Base-by-base conservation (phyloP, 2,797 vertebrate genomes). In the Sebastes cheni region DNA sequence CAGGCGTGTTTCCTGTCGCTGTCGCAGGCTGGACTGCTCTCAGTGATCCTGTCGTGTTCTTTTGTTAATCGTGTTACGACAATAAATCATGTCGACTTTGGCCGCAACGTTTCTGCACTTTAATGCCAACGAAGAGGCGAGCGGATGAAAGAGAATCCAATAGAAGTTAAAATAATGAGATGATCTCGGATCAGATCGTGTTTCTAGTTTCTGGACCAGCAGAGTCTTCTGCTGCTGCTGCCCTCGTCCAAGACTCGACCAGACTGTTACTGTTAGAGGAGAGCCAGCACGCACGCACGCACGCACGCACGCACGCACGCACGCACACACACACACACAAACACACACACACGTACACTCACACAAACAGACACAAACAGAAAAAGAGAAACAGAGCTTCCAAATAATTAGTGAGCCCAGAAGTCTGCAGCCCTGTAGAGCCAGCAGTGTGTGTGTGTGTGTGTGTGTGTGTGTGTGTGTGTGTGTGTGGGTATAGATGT, bases 351-450 rank as follows among this genome's bases (percentile, higher is more conserved):
- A 34, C 12, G 20, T 8, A 69, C 62, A 29, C 23, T 4, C n/a
- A 54, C 34, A 10, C 6, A 50, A 8, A 67, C 62, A 74, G 16
- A 77, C 4, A 58, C 54, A 68, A 5, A 60, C 20, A 70, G 36
- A 32, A 69, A 78, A 59, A 61, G 46, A 80, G 70, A 86, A 27
- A 85, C 55, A 74, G 27, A 77, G 71, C 72, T 72, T 85, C 84
- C 90, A 90, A 89, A 91, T 91, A 86, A 88, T 90, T 88, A 86
- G 85, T 74, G 82, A 89, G 84, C 60, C 83, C 83, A 86, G 82
- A 85, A 86, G 83, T 89, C 81, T 85, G 83, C 66, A 75, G 76
- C 80, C 60, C 46, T 6, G 42, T 60, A 25, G 67, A 67, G 85
- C 77, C 83, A 86, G 72, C 66, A 70, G 72, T 79, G 75, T 70